Conservation (phyloP, 2,888 invertebrate genomes). For the Hesperia comma region DNA sequence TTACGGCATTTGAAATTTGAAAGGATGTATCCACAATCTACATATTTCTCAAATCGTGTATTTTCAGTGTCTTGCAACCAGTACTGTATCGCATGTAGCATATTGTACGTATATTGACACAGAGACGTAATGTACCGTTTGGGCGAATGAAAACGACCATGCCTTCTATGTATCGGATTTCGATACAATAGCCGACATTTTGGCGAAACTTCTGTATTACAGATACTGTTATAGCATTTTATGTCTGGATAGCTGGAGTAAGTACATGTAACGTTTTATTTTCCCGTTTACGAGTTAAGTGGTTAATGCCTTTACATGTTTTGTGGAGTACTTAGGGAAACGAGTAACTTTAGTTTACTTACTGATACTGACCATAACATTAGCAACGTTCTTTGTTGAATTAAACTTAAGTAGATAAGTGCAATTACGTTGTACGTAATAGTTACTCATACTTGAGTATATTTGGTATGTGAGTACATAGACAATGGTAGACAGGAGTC, state of each 20-base stretch:
- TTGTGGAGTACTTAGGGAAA: background rate
- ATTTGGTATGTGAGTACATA: too few species aligned
- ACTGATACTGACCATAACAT: too few species aligned
- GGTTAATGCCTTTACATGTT: background rate
- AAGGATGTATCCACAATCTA: too few species aligned
- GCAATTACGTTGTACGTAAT: too few species aligned
- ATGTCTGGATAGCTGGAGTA: slow-evolving; percentile 7
- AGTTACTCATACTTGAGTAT: too few species aligned
- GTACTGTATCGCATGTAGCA: slow-evolving; percentile 2
- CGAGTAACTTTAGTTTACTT: too few species aligned
- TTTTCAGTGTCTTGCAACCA: background rate
- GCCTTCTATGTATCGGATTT: slow-evolving; percentile 24
- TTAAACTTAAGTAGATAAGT: too few species aligned
- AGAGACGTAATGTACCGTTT: slow-evolving; percentile 20
- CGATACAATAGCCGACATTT: slow-evolving; percentile 24
- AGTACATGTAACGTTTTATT: slow-evolving; percentile 7
- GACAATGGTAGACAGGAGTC: too few species aligned
- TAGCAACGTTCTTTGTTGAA: too few species aligned
- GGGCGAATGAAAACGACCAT: slow-evolving; percentile 16
- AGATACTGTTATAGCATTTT: slow-evolving; percentile 12
- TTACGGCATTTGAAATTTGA: background rate
- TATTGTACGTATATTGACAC: background rate
- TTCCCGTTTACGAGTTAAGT: background rate
- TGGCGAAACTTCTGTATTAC: slow-evolving; percentile 13
- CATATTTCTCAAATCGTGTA: background rate